A percentile compares a stretch with the other conserved stretches of the same genome.
Evolutionary conservation across 64 coral and sea anemone genomes (phyloP).

Genomic region (Hydrozoanthus tunicans): DNA sequence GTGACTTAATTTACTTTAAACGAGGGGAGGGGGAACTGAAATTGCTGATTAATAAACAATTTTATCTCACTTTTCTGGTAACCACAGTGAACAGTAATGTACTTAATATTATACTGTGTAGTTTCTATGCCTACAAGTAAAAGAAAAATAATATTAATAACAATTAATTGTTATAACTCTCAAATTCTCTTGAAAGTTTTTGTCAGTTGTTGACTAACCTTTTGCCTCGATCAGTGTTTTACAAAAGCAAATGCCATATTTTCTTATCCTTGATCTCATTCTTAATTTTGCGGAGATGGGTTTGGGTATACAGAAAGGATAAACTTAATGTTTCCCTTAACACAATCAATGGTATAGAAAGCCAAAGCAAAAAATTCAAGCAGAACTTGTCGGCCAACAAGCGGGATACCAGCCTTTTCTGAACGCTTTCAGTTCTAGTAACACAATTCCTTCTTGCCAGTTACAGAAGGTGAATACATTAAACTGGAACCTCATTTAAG

Average conservation of each 20-base stretch:
- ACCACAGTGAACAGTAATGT: too few species aligned
- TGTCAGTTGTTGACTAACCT: background rate
- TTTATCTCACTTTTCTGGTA: too few species aligned
- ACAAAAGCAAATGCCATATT: background rate
- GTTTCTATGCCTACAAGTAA: background rate
- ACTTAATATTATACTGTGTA: too few species aligned
- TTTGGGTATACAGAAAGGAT: conserved; percentile 71
- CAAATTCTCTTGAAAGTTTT: too few species aligned
- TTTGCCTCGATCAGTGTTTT: background rate
- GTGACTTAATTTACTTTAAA: background rate
- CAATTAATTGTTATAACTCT: background rate
- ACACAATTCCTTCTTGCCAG: conserved; percentile 55
- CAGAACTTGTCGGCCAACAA: conserved; percentile 31
- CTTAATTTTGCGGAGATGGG: conserved; percentile 21
- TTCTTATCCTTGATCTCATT: background rate
- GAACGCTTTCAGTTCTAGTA: conserved; percentile 24
- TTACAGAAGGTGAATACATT: conserved; percentile 21
- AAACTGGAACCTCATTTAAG: background rate
- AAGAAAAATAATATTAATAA: background rate
- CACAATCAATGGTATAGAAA: conserved; percentile 57
- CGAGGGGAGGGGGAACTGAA: background rate
- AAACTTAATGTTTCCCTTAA: conserved; percentile 49
- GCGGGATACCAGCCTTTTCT: conserved; percentile 15
- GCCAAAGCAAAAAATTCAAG: conserved; percentile 36
- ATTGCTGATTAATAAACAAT: background rate